Percentiles rank a stretch among this genome's conserved stretches.
These are phyloP conservation scores for Lordiphosa mommai DNA, from an alignment of 1,140 invertebrate species.

Conservation along the genomic window DNA sequence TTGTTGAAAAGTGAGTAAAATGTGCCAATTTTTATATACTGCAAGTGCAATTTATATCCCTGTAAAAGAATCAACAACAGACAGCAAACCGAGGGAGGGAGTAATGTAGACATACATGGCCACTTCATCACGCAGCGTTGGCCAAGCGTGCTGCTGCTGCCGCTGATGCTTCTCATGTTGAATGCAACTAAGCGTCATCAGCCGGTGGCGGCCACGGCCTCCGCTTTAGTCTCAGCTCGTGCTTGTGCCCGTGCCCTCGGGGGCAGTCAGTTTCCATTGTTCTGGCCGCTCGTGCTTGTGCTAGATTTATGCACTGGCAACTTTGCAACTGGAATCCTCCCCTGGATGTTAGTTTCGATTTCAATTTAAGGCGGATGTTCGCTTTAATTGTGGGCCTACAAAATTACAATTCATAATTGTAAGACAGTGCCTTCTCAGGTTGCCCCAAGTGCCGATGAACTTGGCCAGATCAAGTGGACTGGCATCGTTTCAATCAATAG, in stretches of 20 bases:
- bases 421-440: conserved; percentile 32
- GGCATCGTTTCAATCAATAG: conserved; percentile 6
- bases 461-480: conserved; percentile 36
- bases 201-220: conserved; percentile 18
- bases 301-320: conserved; percentile 60
- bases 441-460: conserved; percentile 53
- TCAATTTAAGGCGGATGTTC: conserved; percentile 67
- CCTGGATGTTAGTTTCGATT: conserved; percentile 54
- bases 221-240: neutral
- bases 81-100: conserved; percentile 2
- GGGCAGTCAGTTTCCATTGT: conserved; percentile 41
- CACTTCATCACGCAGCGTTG: conserved; percentile 74
- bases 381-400: conserved; percentile 52
- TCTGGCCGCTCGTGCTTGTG: conserved; percentile 70
- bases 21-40: conserved; percentile 59
- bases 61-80: conserved; percentile 30
- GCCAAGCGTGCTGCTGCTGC: conserved; percentile 59
- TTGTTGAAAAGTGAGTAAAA: conserved; percentile 70
- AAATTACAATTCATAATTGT: conserved; percentile 56
- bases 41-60: conserved; percentile 47
- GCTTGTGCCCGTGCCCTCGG: conserved; percentile 17
- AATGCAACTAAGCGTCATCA: conserved; percentile 37
- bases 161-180: conserved; percentile 29
- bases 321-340: conserved; percentile 1
- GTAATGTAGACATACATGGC: conserved; percentile 46